A percentile compares a stretch with the other conserved stretches of the same genome.
Evolutionary conservation across 2,113 vertebrate species (phyloP).

Genomic region (Notechis scutatus): DNA sequence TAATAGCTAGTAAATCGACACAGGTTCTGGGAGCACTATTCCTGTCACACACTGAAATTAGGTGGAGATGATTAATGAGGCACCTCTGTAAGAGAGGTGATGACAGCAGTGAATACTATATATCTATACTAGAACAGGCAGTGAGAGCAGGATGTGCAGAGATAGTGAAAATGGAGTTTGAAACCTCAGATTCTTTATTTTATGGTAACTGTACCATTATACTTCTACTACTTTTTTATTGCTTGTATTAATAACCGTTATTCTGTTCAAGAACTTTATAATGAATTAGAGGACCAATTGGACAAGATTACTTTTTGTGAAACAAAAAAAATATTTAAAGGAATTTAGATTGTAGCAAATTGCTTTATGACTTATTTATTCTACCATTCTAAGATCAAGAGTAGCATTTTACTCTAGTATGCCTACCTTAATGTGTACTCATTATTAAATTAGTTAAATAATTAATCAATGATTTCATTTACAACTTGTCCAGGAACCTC

Average conservation of each 20-base stretch:
- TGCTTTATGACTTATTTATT: not conserved
- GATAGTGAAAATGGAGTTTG: not conserved
- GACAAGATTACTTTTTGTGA: not conserved
- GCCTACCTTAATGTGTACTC: not conserved
- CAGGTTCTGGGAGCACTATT: not conserved
- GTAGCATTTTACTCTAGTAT: not conserved
- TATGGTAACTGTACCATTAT: not conserved
- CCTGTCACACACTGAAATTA: not conserved
- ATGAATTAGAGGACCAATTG: not conserved
- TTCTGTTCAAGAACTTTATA: not conserved
- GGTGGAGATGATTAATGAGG: not conserved
- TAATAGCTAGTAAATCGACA: not conserved
- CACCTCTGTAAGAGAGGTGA: not conserved
- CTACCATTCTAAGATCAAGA: not conserved
- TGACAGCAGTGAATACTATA: not conserved
- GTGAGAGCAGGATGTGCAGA: not conserved
- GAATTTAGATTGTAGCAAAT: not conserved
- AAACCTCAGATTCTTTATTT: not conserved
- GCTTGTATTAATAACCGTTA: not conserved
- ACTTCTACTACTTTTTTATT: not conserved
- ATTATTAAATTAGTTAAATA: not conserved
- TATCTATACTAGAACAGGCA: not conserved
- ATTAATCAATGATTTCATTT: not conserved
- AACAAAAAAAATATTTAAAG: not conserved
- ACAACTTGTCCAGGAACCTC: not conserved